These are phyloP conservation scores for Anadara kagoshimensis DNA, from an alignment of 1,140 invertebrate genomes.

Conservation along the genomic window DNA sequence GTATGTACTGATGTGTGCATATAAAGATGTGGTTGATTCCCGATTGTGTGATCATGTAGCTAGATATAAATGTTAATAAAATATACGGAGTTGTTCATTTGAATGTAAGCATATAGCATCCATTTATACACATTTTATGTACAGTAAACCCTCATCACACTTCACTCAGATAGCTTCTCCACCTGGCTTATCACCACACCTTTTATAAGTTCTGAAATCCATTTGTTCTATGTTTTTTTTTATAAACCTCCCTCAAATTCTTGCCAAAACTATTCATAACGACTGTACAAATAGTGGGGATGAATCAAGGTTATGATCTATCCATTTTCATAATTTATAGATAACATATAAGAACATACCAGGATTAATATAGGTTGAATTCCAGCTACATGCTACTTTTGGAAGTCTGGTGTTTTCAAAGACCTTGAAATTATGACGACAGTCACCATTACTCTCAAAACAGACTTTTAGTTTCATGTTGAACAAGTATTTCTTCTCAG, in stretches of 20 bases:
- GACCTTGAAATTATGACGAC: constrained; percentile 19
- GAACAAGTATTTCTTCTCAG: constrained; percentile 27
- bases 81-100: not conserved
- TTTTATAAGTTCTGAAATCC: no score
- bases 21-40: not conserved
- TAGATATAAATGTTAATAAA: not conserved
- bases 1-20: not conserved
- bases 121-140: no score
- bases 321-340: not conserved
- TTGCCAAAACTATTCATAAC: no score
- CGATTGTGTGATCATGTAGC: not conserved
- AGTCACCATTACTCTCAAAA: constrained; percentile 25
- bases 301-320: not conserved
- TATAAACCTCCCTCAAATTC: no score
- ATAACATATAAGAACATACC: constrained; percentile 3
- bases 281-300: no score
- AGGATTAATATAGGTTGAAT: constrained; percentile 13
- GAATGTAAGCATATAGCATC: not conserved
- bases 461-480: constrained; percentile 37
- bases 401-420: constrained; percentile 21
- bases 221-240: no score
- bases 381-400: constrained; percentile 26
- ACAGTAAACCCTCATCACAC: no score
- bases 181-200: no score
- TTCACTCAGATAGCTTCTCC: no score